Evolutionary conservation across 2,888 invertebrate species (phyloP).

Genomic region (Pinctada fucata): DNA sequence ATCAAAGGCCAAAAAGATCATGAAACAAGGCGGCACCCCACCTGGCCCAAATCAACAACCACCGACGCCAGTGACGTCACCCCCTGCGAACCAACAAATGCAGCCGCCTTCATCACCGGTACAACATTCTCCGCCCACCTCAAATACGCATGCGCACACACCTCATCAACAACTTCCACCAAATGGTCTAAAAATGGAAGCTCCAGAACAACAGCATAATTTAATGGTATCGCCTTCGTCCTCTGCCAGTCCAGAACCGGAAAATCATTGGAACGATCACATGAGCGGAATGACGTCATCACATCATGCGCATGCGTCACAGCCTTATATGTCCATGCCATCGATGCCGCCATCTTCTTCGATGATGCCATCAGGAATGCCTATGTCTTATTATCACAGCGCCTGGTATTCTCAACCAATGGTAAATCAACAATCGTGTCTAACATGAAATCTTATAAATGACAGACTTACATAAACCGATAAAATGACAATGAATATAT

Average conservation of each 20-base stretch:
- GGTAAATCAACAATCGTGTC: constrained; percentile 59
- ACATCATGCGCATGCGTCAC: constrained; percentile 50
- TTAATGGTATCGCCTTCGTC: constrained; percentile 57
- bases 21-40: constrained; percentile 57
- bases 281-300: constrained; percentile 54
- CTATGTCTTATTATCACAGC: constrained; percentile 59
- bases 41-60: constrained; percentile 39
- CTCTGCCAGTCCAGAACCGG: constrained; percentile 62
- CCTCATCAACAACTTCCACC: constrained; percentile 49
- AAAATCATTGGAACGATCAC: constrained; percentile 41
- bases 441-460: constrained; percentile 60
- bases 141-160: constrained; percentile 47
- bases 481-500: constrained; percentile 13
- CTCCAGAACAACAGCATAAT: constrained; percentile 31
- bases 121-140: constrained; percentile 24
- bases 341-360: constrained; percentile 53
- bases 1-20: constrained; percentile 67
- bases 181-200: constrained; percentile 49
- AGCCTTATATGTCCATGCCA: constrained; percentile 61
- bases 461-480: too few species aligned
- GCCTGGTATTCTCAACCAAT: constrained; percentile 64
- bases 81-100: constrained; percentile 47
- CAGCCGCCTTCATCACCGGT: constrained; percentile 16
- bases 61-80: constrained; percentile 57
- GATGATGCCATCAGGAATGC: constrained; percentile 48